Conservation (phyloP, 2,888 invertebrate genomes). For the Strigamia maritima region DNA sequence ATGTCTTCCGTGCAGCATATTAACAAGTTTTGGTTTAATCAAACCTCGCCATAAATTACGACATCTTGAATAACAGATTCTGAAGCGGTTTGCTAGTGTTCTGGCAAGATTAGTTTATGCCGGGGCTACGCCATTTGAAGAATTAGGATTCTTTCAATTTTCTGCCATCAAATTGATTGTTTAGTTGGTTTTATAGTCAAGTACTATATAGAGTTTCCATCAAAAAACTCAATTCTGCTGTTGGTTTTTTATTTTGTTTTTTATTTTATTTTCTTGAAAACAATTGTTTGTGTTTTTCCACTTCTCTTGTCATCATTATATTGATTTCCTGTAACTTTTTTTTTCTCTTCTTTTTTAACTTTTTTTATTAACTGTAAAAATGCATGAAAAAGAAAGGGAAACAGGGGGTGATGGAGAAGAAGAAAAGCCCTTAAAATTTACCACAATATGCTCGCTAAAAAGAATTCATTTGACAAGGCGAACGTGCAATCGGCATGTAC, state of each 20-base stretch:
- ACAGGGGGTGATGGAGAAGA: not conserved
- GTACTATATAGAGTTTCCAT: not conserved
- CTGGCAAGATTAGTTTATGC: too few relatives aligned
- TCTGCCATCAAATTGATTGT: too few relatives aligned
- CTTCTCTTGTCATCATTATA: not conserved
- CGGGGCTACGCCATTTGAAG: too few relatives aligned
- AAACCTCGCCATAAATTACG: too few relatives aligned
- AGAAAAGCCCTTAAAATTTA: not conserved
- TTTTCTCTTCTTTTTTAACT: not conserved
- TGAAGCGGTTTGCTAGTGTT: too few relatives aligned
- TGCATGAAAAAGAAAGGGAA: not conserved
- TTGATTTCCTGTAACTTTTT: not conserved
- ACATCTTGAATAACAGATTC: too few relatives aligned
- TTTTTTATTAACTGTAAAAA: not conserved
- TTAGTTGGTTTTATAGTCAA: not conserved
- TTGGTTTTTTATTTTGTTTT: not conserved
- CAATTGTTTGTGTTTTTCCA: not conserved
- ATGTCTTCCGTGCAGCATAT: too few relatives aligned
- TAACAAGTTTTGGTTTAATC: not conserved
- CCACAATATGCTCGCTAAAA: not conserved
- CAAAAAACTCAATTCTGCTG: not conserved
- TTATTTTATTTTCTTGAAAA: not conserved
- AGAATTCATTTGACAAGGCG: slow-evolving; percentile 4
- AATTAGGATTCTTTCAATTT: too few relatives aligned
- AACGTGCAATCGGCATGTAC: slow-evolving; percentile 4